phyloP scores from a whole-genome alignment of 2,888 invertebrate species.

The Cryptus viduatorius region DNA sequence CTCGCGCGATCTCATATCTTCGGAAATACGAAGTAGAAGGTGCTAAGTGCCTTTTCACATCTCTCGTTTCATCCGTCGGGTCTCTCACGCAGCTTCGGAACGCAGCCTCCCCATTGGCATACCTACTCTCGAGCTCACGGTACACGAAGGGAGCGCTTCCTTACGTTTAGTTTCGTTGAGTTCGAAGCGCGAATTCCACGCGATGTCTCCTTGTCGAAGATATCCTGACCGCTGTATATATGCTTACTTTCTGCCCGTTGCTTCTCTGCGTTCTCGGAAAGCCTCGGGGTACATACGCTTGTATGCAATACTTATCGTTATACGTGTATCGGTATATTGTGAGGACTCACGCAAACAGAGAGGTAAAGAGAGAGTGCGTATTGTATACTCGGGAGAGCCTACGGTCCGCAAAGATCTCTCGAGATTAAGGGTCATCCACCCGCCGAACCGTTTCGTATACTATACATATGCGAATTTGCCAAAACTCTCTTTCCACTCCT shows the following conservation, averaged over 20 bases:
- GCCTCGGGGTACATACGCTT: slow-evolving; percentile 4
- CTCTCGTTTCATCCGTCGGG: neutral
- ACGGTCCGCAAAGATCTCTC: slow-evolving; percentile 56
- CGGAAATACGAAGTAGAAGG: slow-evolving; percentile 12
- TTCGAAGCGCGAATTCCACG: slow-evolving; percentile 4
- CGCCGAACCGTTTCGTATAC: slow-evolving; percentile 54
- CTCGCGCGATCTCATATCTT: neutral
- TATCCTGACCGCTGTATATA: slow-evolving; percentile 4
- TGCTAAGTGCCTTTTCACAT: slow-evolving; percentile 41
- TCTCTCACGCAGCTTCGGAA: neutral
- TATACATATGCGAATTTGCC: neutral
- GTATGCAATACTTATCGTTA: slow-evolving; percentile 5
- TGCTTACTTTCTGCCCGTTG: neutral
- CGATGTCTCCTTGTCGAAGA: slow-evolving; percentile 25
- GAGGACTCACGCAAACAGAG: neutral
- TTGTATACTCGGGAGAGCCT: slow-evolving; percentile 3
- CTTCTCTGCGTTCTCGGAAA: slow-evolving; percentile 32
- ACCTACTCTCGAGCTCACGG: slow-evolving; percentile 4
- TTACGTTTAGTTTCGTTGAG: slow-evolving; percentile 18
- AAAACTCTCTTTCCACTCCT: slow-evolving; percentile 8
- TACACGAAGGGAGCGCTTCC: neutral
- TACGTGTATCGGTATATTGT: neutral
- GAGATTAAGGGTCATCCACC: slow-evolving; percentile 64
- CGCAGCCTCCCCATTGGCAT: neutral
- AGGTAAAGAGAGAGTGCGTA: slow-evolving; percentile 12